Conservation (phyloP, 2,888 invertebrate genomes). For the Leptinotarsa haldemani region DNA sequence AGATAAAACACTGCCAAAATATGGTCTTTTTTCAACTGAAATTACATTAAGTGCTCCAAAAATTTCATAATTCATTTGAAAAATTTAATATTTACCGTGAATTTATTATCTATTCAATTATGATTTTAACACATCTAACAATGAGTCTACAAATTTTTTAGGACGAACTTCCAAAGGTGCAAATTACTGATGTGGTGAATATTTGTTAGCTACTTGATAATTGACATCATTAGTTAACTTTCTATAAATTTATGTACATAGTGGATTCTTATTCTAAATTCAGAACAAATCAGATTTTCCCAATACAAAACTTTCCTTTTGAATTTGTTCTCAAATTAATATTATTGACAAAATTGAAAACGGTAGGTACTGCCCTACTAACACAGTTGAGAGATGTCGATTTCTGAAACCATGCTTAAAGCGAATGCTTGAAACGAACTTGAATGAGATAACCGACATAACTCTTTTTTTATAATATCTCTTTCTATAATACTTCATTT, state of each 20-base stretch:
- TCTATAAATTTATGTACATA: not conserved
- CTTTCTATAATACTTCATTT: too few relatives aligned
- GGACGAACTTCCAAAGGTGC: not conserved
- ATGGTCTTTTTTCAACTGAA: too few relatives aligned
- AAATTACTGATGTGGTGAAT: not conserved
- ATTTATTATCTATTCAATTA: not conserved
- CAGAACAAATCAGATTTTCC: conserved; percentile 1
- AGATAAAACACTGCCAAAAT: too few relatives aligned
- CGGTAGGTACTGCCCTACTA: not conserved
- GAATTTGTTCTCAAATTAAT: not conserved
- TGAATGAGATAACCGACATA: too few relatives aligned
- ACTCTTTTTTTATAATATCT: too few relatives aligned
- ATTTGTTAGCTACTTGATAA: conserved; percentile 22
- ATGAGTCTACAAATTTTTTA: not conserved
- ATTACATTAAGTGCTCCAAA: too few relatives aligned
- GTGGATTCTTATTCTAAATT: not conserved
- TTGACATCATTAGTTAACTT: conserved; percentile 1
- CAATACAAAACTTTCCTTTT: not conserved
- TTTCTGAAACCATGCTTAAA: too few relatives aligned
- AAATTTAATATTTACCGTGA: too few relatives aligned
- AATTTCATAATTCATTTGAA: too few relatives aligned
- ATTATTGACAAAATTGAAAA: not conserved
- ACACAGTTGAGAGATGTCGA: not conserved
- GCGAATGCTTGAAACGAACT: too few relatives aligned
- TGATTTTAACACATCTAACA: not conserved